Conservation (phyloP, 1,140 invertebrate genomes). For the Achroia grisella region DNA sequence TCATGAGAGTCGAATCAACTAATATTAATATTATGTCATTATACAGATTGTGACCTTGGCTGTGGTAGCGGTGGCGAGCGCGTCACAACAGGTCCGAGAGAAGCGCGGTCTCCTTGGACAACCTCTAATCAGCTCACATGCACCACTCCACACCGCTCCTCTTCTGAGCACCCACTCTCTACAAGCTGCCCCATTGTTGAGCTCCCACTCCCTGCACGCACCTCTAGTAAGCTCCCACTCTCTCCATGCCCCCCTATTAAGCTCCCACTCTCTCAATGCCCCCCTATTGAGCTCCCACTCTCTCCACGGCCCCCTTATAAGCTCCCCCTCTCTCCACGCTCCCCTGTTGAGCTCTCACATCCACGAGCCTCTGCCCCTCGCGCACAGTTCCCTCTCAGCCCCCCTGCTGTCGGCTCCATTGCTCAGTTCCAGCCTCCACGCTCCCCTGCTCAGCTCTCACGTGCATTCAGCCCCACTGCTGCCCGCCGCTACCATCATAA, state of each 20-base stretch:
- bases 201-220: conserved; percentile 6
- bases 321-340: not conserved
- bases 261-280: not conserved
- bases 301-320: too few species aligned
- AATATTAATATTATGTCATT: not conserved
- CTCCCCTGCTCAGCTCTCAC: not conserved
- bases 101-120: conserved; percentile 25
- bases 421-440: not conserved
- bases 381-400: too few species aligned
- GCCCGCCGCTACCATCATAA: not conserved
- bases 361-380: too few species aligned
- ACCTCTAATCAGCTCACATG: conserved; percentile 9
- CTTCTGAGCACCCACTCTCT: not conserved
- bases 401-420: too few species aligned
- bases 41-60: conserved; percentile 21
- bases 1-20: too few species aligned
- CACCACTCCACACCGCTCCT: conserved; percentile 6
- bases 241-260: conserved; percentile 1
- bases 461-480: not conserved
- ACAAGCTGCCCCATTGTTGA: not conserved
- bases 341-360: conserved; percentile 4
- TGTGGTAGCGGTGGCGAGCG: conserved; percentile 11
- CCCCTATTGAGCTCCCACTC: not conserved
- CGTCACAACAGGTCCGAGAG: conserved; percentile 3
- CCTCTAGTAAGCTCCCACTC: not conserved